Conservation (phyloP, 2,797 vertebrate genomes). For the Siniperca scherzeri region DNA sequence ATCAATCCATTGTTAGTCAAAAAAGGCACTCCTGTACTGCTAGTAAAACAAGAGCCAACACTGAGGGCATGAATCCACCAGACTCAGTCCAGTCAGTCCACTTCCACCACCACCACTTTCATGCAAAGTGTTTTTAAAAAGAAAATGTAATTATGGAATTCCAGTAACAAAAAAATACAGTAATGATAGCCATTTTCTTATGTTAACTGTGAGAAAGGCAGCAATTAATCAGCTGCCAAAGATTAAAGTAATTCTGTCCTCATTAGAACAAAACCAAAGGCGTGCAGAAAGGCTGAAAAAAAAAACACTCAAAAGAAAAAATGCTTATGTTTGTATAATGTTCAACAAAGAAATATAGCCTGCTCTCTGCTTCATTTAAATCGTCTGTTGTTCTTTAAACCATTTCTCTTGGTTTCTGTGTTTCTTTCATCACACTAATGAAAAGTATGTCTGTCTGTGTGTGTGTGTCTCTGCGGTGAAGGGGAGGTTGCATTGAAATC, state of each 20-base stretch:
- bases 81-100: neutral
- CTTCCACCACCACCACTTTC: neutral
- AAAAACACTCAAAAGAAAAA: slow-evolving; percentile 13
- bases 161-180: neutral
- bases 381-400: slow-evolving; percentile 1
- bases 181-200: neutral
- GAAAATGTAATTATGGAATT: neutral
- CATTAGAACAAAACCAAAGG: slow-evolving; percentile 2
- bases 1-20: neutral
- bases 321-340: slow-evolving; percentile 6
- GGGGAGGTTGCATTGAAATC: slow-evolving; percentile 57
- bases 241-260: slow-evolving; percentile 1
- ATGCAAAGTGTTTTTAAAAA: neutral
- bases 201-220: neutral
- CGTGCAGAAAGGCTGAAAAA: neutral
- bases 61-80: slow-evolving; percentile 7
- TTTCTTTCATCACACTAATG: slow-evolving; percentile 49
- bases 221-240: neutral
- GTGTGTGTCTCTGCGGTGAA: slow-evolving; percentile 39
- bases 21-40: slow-evolving; percentile 6
- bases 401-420: slow-evolving; percentile 25
- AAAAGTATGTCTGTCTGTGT: slow-evolving; percentile 24
- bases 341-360: slow-evolving; percentile 37
- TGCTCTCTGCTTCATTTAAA: slow-evolving; percentile 50
- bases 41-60: neutral